Evolutionary conservation across 2,113 vertebrate species (phyloP).

Genomic region (Mirza zaza): DNA sequence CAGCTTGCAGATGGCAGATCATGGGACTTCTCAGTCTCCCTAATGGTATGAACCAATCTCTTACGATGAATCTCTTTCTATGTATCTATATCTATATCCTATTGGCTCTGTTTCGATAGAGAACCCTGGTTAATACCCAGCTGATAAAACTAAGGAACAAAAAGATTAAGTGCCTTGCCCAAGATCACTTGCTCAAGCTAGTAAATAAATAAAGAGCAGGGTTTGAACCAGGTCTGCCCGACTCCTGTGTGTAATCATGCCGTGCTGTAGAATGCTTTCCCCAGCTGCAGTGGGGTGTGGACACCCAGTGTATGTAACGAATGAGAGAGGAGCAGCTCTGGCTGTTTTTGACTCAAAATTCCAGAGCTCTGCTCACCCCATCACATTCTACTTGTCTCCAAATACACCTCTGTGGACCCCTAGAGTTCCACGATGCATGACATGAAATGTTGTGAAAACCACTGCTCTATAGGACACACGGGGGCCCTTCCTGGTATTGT

Average conservation of each 20-base stretch:
- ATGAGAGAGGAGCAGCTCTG: not conserved
- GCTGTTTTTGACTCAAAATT: not conserved
- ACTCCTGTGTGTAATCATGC: not conserved
- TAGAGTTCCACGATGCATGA: not conserved
- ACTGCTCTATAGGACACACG: no score
- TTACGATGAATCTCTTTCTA: not conserved
- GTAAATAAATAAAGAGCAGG: not conserved
- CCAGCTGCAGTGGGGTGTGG: fast-evolving
- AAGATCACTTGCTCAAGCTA: not conserved
- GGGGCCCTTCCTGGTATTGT: not conserved
- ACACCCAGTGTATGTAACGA: not conserved
- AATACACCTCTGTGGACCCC: not conserved
- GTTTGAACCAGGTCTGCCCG: not conserved
- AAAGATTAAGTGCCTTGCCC: not conserved
- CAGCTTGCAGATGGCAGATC: not conserved
- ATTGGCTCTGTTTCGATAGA: not conserved
- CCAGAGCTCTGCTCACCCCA: fast-evolving
- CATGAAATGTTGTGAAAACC: not conserved
- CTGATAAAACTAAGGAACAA: not conserved
- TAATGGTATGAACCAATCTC: not conserved
- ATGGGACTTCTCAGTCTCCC: not conserved
- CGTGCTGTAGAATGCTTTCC: fast-evolving
- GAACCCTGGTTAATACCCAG: not conserved
- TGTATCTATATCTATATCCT: not conserved
- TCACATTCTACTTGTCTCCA: not conserved